Percentiles rank a stretch among this genome's conserved stretches.
Evolutionary conservation across 1,140 invertebrate genomes (phyloP).

Genomic region (Dendroctonus ponderosae): DNA sequence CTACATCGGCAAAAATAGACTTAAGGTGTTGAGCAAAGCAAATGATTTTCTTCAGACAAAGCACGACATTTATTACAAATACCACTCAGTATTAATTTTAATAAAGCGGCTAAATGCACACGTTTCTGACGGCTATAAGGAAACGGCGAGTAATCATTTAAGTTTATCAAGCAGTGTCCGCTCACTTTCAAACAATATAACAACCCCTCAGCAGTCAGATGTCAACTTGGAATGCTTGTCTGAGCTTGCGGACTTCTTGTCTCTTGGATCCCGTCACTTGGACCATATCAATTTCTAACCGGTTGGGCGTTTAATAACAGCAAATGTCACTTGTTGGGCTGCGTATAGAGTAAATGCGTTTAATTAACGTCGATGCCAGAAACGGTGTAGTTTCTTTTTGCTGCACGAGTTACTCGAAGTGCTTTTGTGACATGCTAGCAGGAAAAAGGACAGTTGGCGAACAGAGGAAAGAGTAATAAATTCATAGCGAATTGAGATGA

Average conservation of each 20-base stretch:
- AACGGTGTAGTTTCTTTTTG: too few species aligned
- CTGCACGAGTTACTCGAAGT: too few species aligned
- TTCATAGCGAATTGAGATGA: not conserved
- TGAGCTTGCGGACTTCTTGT: slow-evolving; percentile 10
- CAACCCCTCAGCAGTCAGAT: slow-evolving; percentile 27
- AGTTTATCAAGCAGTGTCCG: slow-evolving; percentile 30
- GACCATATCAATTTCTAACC: slow-evolving; percentile 12
- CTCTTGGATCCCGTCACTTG: slow-evolving; percentile 5
- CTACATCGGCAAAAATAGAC: too few species aligned
- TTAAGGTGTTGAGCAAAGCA: too few species aligned
- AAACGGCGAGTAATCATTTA: slow-evolving; percentile 22
- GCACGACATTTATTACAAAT: not conserved
- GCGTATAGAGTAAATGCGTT: slow-evolving; percentile 2
- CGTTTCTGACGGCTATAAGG: slow-evolving; percentile 19
- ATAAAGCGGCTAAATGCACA: slow-evolving; percentile 17
- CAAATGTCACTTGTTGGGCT: slow-evolving; percentile 2
- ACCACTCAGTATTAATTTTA: slow-evolving; percentile 13
- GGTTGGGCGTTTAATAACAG: slow-evolving; percentile 6
- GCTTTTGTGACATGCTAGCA: too few species aligned
- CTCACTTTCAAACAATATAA: slow-evolving; percentile 28
- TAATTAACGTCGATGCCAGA: too few species aligned
- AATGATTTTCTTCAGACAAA: not conserved
- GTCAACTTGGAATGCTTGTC: slow-evolving; percentile 30
- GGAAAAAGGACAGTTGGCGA: too few species aligned
- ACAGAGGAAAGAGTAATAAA: not conserved